Conservation (phyloP, 2,113 vertebrate species). For the Corydoras sp. region DNA sequence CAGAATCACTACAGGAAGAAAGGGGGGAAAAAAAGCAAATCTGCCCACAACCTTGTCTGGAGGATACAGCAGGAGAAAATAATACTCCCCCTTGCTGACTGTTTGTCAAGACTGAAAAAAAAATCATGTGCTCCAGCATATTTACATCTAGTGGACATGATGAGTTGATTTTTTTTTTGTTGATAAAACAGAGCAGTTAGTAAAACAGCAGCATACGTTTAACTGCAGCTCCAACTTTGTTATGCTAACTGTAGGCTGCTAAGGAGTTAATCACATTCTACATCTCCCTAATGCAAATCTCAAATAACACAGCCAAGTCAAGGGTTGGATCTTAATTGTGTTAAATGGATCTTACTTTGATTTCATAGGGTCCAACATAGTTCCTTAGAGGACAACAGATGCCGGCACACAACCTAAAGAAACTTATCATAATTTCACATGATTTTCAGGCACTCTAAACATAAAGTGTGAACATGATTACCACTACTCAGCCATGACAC, state of each 20-base stretch:
- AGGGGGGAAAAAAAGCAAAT: slow-evolving; percentile 2
- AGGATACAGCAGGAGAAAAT: slow-evolving; percentile 13
- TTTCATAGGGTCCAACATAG: slow-evolving; percentile 45
- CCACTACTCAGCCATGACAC: slow-evolving; percentile 19
- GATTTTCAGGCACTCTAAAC: neutral
- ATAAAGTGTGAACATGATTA: slow-evolving; percentile 7
- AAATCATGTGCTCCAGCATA: slow-evolving; percentile 3
- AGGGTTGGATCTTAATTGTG: neutral
- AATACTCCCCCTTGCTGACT: slow-evolving; percentile 25
- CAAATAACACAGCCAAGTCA: neutral
- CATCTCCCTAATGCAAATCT: neutral
- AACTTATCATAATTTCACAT: slow-evolving; percentile 50
- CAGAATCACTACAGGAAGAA: slow-evolving; percentile 7
- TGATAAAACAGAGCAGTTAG: neutral
- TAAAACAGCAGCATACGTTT: slow-evolving; percentile 1
- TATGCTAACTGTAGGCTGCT: too few species aligned
- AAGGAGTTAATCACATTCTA: neutral
- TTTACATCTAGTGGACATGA: slow-evolving; percentile 5
- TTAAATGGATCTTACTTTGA: slow-evolving; percentile 51
- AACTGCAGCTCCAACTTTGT: neutral
- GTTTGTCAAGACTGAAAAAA: slow-evolving; percentile 14
- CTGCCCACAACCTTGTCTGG: slow-evolving; percentile 22
- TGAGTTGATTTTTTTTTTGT: slow-evolving; percentile 3
- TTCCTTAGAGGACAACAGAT: slow-evolving; percentile 40
- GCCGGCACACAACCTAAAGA: slow-evolving; percentile 55